A percentile compares a stretch with the other conserved stretches of the same genome.
phyloP scores from a whole-genome alignment of 1,140 invertebrate genomes.

The Papilio polyxenes region DNA sequence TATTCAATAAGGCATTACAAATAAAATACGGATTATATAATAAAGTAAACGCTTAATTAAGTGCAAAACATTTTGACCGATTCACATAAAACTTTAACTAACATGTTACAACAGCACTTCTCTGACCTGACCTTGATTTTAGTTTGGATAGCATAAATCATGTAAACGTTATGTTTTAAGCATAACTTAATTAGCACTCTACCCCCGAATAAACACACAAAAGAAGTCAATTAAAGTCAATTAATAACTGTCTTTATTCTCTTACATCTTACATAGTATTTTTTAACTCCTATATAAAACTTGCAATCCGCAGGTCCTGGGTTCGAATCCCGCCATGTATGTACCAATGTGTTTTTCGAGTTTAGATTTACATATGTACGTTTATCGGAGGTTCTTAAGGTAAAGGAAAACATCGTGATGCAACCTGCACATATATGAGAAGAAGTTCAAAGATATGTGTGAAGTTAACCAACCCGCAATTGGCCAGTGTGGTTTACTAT shows the following conservation, averaged over 20 bases:
- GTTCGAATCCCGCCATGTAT: too few species aligned
- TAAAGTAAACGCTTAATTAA: neutral
- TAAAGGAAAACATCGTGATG: too few species aligned
- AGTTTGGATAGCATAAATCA: conserved; percentile 54
- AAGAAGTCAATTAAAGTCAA: neutral
- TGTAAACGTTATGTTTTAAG: conserved; percentile 45
- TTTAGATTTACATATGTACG: too few species aligned
- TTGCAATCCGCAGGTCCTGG: too few species aligned
- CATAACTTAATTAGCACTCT: conserved; percentile 14
- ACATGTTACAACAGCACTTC: conserved; percentile 3
- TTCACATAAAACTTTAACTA: conserved; percentile 1
- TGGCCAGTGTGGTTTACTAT: too few species aligned
- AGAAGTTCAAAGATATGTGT: too few species aligned
- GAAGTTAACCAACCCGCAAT: too few species aligned
- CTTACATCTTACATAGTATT: too few species aligned
- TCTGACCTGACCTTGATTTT: conserved; percentile 47
- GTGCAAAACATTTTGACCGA: neutral
- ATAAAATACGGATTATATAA: neutral
- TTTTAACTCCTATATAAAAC: too few species aligned
- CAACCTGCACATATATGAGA: too few species aligned
- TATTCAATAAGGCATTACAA: neutral
- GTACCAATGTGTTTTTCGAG: too few species aligned
- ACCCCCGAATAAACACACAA: neutral
- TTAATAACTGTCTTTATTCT: neutral
- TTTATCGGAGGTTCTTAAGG: too few species aligned